Evolutionary conservation across 2,888 invertebrate species (phyloP), one percentile per base, ranked within the genome.

Genomic region (Acanthosoma haemorrhoidale): DNA sequence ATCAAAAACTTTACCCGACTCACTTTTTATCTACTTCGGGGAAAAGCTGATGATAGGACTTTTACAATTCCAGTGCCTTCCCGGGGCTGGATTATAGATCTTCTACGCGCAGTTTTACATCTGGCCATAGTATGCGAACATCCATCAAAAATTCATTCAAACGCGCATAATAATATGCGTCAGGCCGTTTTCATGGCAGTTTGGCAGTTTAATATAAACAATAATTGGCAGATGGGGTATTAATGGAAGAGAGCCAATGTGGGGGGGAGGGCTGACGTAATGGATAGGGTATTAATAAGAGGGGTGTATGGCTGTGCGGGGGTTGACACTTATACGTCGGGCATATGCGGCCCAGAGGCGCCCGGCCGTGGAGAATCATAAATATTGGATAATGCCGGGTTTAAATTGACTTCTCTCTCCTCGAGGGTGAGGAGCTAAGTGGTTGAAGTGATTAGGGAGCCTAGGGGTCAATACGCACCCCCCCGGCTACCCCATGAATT

Each of bases 351-450:
- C 61, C 21, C 61, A 21, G 36, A 61, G 61, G 34, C 64, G 21
- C 15, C 64, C 36, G 64, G 41, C 64, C 70, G 67, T 58, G 64
- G 61, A 57, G 64, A 64, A 69, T 69, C 69, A 69, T 69, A 69
- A 69, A 69, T 69, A 69, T 69, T 69, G 69, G 61, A 69, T 69
- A 69, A 69, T 69, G 69, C 61, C 51, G 51, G n/a, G 64, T 51
- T 43, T 57, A 64, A 57, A 64, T 57, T 61, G 63, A 63, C 70
- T 67, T 67, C 69, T 39, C 69, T 31, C 25, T 15, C 13, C 29
- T 6, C 51, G 18, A 38, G 61, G 61, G 51, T 11, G 51, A 36
- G 51, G 60, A 41, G 57, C 69, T 69, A 69, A 69, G 69, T 69
- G 69, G 68, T 36, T 57, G 39, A 25, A 68, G 51, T 59, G 51